A percentile compares a stretch with the other conserved stretches of the same genome.
Conservation (phyloP, 2,888 invertebrate species). For the Sinelater perroti region DNA sequence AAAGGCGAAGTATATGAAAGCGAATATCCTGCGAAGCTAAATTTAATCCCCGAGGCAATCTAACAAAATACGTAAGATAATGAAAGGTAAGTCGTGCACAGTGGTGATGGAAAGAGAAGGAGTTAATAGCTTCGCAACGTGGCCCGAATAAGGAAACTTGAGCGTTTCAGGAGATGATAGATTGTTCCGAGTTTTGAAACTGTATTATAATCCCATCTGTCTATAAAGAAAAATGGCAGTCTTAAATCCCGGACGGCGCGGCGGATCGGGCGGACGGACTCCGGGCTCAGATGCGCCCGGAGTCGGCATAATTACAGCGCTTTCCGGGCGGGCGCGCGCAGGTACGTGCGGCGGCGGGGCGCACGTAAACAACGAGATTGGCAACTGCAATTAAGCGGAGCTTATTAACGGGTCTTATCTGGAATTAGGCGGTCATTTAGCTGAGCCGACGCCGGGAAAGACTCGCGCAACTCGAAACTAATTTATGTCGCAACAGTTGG, state of each 20-base stretch:
- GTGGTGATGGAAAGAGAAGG: conserved; percentile 37
- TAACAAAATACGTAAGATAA: conserved; percentile 42
- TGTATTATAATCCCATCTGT: conserved; percentile 50
- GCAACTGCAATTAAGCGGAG: conserved; percentile 9
- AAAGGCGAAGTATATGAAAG: conserved; percentile 37
- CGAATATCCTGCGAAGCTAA: conserved; percentile 37
- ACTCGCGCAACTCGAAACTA: conserved; percentile 20
- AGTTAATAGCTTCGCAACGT: conserved; percentile 50
- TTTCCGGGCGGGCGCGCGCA: conserved; percentile 40
- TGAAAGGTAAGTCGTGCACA: conserved; percentile 42
- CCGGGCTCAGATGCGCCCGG: conserved; percentile 39
- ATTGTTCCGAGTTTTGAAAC: conserved; percentile 50
- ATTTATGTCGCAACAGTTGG: conserved; percentile 22
- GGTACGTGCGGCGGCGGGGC: conserved; percentile 17
- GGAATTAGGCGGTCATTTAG: conserved; percentile 12
- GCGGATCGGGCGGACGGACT: conserved; percentile 33
- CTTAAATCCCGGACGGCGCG: conserved; percentile 36
- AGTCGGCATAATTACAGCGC: conserved; percentile 45
- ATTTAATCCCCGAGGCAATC: conserved; percentile 40
- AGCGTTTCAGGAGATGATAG: conserved; percentile 49
- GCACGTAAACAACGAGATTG: not conserved
- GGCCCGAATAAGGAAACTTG: conserved; percentile 48
- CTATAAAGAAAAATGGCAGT: conserved; percentile 44
- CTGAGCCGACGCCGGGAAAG: conserved; percentile 10
- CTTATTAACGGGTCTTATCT: conserved; percentile 20